Conservation (phyloP, 2,888 invertebrate species). For the Labia minor region DNA sequence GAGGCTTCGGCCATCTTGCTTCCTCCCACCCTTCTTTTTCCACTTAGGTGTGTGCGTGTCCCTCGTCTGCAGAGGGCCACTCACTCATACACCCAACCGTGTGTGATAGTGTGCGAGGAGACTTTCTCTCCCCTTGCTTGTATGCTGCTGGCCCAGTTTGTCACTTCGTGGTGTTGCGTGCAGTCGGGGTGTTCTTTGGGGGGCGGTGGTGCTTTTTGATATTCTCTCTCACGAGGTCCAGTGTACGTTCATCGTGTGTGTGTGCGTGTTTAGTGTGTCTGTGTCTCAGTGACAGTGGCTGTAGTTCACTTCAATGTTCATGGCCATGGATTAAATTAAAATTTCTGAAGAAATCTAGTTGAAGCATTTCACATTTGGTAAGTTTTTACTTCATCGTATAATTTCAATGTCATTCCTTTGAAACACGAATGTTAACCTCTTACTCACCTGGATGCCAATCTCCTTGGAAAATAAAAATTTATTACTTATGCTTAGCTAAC, state of each 20-base stretch:
- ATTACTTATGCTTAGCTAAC: not conserved
- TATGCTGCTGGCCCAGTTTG: conserved; percentile 18
- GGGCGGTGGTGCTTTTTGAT: too few relatives aligned
- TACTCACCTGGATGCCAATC: not conserved
- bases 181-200: conserved; percentile 7
- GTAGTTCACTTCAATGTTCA: not conserved
- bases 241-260: not conserved
- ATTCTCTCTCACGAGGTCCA: not conserved
- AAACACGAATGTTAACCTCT: not conserved
- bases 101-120: conserved; percentile 3
- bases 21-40: too few relatives aligned
- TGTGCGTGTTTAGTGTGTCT: too few relatives aligned
- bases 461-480: not conserved
- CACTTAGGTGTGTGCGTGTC: not conserved
- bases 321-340: not conserved
- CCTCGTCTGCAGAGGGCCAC: not conserved
- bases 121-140: conserved; percentile 15
- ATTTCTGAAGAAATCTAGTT: not conserved
- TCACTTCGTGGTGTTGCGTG: conserved; percentile 3
- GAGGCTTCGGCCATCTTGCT: conserved; percentile 9
- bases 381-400: not conserved
- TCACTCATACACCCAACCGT: not conserved
- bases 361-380: not conserved
- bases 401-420: not conserved
- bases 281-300: not conserved